Base-by-base conservation (phyloP, 2,113 vertebrate species). In the Electrona antarctica region DNA sequence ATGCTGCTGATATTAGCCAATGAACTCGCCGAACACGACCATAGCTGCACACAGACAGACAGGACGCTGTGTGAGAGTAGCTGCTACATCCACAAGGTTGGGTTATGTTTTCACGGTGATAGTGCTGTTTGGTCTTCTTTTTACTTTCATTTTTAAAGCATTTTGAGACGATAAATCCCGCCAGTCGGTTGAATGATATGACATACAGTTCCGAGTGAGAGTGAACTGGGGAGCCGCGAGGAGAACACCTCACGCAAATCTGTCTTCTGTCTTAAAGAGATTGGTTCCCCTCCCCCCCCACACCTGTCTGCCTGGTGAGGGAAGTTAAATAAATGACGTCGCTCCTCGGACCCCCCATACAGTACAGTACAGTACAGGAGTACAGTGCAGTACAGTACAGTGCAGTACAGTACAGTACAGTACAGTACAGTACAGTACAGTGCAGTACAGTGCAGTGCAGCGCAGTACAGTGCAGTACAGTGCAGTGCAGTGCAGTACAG, bases 61-160 rank as follows among this genome's bases (percentile, higher is more conserved):
- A 7, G 55, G 15, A 33, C 50, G 60, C 29, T 75, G 72, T 64
- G 70, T 47, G 73, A 41, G 48, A 60, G 51, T 55, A 45, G 57
- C 13, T 67, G 74, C 74, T 84, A 82, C 79, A 74, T 66, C 50
- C 60, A 61, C 61, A 81, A 65, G 57, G 57, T 56, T 64, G 54
- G 52, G 65, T 4, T 33, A 4, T 52, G 67, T 41, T 29, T 33
- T 33, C 29, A 59, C 63, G n/a, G n/a, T n/a, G n/a, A n/a, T n/a
- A n/a, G n/a, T n/a, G n/a, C 7, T 2, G 2, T 41, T 57, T 15
- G 21, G 21, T 57, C 6, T 14, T 21, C n/a, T 21, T 8, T 15
- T 21, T 6, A 14, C 15, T 10, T 21, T n/a, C 13, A 58, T 21
- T 21, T 21, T 21, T 21, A 59, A 29, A 59, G 21, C 57, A 9